Evolutionary conservation across 2,797 vertebrate genomes (phyloP), one percentile per base, ranked within the genome.

Genomic region (Lophius americanus): DNA sequence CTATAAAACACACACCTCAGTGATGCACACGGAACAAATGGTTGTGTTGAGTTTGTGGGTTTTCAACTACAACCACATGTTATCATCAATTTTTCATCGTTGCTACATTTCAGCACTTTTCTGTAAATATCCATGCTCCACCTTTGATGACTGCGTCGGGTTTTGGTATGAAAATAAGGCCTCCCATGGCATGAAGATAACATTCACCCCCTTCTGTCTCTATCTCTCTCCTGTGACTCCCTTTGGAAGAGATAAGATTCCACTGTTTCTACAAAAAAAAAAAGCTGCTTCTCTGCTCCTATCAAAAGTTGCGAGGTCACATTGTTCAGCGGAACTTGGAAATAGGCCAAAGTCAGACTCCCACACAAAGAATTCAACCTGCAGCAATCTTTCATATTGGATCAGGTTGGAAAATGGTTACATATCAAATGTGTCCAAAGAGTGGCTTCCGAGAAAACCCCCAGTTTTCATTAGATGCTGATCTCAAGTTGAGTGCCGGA

Each of bases 321-420:
- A 44, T 74, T 79, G 49, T 75, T 66, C 50, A 37, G 42, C 72
- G 57, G 50, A 41, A 14, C 39, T 62, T 7, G 6, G 41, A 23
- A 51, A 57, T 67, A 61, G 60, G 47, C 70, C 55, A 65, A 69
- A 78, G 64, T 65, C 32, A 50, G 60, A 59, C 52, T 72, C 50
- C 68, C 51, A 60, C 60, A 38, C 66, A 53, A 48, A 69, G 66
- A 59, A 70, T 60, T 80, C 73, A 76, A 84, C 78, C 76, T 85
- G 75, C 75, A 69, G 70, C 0, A 52, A 14, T 55, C 82, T 86
- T 87, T 89, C 81, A 87, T 87, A 74, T 79, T 48, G 46, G 78
- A 85, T 87, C 72, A 78, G 83, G 79, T 86, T 85, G 62, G 74
- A 61, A 74, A 79, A 76, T 69, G 49, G 59, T 70, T 76, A 36